phyloP scores from a whole-genome alignment of 2,113 vertebrate species.

The Rallus limicola region DNA sequence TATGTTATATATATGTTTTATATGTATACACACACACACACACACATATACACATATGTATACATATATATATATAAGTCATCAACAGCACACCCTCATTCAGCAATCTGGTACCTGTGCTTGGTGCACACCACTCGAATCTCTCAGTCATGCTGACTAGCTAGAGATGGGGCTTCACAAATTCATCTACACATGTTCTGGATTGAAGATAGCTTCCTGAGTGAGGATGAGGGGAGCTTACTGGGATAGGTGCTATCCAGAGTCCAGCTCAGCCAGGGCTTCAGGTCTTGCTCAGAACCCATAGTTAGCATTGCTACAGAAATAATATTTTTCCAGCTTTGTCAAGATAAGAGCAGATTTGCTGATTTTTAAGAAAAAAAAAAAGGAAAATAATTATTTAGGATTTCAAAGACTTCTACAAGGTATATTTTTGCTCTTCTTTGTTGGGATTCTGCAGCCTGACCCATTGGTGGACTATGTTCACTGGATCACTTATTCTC shows the following conservation, averaged over 20 bases:
- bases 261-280: background rate
- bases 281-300: background rate
- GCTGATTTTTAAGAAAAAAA: background rate
- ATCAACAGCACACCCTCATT: background rate
- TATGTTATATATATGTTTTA: too few species aligned
- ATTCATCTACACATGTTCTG: background rate
- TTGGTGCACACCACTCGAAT: background rate
- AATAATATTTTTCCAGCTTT: background rate
- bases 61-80: too few species aligned
- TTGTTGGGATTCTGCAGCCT: background rate
- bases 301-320: background rate
- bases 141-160: background rate
- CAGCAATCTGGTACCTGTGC: background rate
- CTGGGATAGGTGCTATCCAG: background rate
- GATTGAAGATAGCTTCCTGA: background rate
- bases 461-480: background rate
- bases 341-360: background rate
- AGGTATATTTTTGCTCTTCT: background rate
- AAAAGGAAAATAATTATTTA: background rate
- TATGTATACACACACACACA: too few species aligned
- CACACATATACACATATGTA: too few species aligned
- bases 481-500: background rate
- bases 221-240: background rate
- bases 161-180: background rate
- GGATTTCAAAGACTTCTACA: background rate